phyloP scores from a whole-genome alignment of 2,888 invertebrate species.

The Prosapia bicincta region DNA sequence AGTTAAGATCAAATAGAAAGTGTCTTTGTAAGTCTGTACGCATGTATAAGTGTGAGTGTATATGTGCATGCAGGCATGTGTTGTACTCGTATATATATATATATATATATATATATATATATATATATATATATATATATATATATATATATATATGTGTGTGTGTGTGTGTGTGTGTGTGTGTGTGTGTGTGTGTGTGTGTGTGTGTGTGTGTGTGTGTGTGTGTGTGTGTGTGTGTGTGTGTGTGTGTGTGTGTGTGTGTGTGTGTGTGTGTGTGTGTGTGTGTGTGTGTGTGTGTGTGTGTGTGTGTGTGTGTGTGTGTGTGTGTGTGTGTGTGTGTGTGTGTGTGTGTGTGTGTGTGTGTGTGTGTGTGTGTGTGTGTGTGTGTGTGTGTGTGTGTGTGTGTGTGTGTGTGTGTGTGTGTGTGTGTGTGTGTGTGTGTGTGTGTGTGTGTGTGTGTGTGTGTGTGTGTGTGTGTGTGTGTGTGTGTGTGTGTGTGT shows the following conservation, averaged over 20 bases:
- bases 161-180: background rate
- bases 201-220: background rate
- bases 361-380: background rate
- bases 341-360: background rate
- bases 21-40: too few species aligned
- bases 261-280: constrained; percentile 1
- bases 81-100: too few species aligned
- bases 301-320: background rate
- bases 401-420: background rate
- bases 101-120: too few species aligned
- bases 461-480: background rate
- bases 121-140: too few species aligned
- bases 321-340: background rate
- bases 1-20: too few species aligned
- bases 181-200: constrained; percentile 1
- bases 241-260: background rate
- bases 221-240: background rate
- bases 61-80: too few species aligned
- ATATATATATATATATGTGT: background rate
- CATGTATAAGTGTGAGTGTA: too few species aligned
- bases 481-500: background rate
- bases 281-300: background rate
- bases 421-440: background rate
- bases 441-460: background rate
- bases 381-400: constrained; percentile 1